Conservation (phyloP, 1,140 invertebrate genomes). For the Ptiloglossa arizonensis region DNA sequence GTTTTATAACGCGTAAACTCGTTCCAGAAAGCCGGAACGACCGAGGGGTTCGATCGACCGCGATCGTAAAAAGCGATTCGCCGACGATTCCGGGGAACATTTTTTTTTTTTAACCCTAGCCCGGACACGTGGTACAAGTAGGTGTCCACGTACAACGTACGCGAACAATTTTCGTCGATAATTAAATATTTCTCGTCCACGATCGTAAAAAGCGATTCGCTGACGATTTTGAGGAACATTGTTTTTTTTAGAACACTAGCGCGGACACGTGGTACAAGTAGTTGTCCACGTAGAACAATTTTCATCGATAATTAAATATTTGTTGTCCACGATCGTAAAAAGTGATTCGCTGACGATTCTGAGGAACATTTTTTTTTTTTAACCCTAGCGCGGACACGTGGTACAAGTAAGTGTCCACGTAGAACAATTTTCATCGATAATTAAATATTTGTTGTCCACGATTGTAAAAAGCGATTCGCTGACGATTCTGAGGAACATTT, state of each 20-base stretch:
- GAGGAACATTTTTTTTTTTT: neutral
- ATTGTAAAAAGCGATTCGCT: conserved; percentile 34
- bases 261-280: neutral
- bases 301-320: too few species aligned
- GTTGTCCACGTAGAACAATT: too few species aligned
- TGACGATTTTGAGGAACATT: too few species aligned
- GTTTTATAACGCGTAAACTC: conserved; percentile 38
- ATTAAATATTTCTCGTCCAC: too few species aligned
- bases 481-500: neutral
- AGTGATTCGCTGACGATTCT: too few species aligned
- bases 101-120: neutral
- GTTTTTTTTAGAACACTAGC: neutral
- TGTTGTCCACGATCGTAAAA: too few species aligned
- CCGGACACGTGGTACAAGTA: neutral
- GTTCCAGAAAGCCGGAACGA: conserved; percentile 18
- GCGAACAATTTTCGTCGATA: too few species aligned
- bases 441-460: too few species aligned
- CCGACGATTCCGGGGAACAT: neutral
- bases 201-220: too few species aligned
- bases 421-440: too few species aligned
- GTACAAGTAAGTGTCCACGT: too few species aligned
- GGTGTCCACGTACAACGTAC: too few species aligned
- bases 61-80: conserved; percentile 37
- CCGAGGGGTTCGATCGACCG: neutral
- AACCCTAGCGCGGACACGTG: neutral